Evolutionary conservation across 2,797 vertebrate genomes (phyloP).

Genomic region (Enoplosus armatus): DNA sequence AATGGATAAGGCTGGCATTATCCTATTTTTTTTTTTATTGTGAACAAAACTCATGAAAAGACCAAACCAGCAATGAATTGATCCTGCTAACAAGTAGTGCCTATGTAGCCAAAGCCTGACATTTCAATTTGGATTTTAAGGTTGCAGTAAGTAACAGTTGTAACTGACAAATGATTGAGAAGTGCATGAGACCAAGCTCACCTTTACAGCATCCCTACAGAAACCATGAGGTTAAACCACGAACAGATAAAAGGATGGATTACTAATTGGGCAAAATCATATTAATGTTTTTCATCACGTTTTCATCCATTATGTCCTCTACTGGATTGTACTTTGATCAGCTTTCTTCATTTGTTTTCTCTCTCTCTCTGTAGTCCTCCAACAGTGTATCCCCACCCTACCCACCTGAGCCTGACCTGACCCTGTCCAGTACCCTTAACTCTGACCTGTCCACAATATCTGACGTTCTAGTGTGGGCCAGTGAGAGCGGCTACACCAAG

Average conservation of each 20-base stretch:
- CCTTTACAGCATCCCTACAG: not conserved
- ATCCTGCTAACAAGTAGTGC: not conserved
- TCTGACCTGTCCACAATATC: conserved; percentile 74
- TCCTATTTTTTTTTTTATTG: not conserved
- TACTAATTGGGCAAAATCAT: not conserved
- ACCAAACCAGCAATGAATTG: not conserved
- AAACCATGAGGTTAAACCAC: not conserved
- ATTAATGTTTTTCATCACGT: not conserved
- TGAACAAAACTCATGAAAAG: not conserved
- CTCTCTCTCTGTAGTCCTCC: conserved; percentile 78
- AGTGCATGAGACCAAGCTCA: not conserved
- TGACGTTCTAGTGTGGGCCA: conserved; percentile 81
- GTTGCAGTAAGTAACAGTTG: not conserved
- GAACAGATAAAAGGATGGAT: not conserved
- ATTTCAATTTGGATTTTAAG: not conserved
- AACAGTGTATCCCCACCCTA: conserved; percentile 81
- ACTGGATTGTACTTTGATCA: not conserved
- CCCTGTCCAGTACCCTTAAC: conserved; percentile 70
- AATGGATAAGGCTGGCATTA: not conserved
- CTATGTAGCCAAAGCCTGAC: not conserved
- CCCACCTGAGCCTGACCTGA: conserved; percentile 77
- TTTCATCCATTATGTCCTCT: not conserved
- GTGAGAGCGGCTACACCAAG: conserved; percentile 66
- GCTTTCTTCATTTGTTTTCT: not conserved
- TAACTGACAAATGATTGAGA: not conserved